Base-by-base conservation (phyloP, 2,113 vertebrate species). In the Heteronetta atricapilla region DNA sequence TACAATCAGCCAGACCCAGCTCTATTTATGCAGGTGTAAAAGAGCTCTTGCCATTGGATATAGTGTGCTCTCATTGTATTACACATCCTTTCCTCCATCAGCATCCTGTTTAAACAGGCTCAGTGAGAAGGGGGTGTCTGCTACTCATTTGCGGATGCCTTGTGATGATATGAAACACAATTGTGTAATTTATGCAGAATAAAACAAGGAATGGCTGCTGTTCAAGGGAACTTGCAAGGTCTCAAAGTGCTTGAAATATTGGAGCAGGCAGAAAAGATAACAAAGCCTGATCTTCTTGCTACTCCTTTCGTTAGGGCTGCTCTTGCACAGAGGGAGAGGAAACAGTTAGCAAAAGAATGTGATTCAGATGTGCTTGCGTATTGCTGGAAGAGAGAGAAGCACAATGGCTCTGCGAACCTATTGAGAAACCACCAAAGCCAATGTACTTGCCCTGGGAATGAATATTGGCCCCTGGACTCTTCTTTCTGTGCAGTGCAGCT, bases 1-100 rank as follows among this genome's bases (percentile, higher is more conserved):
- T 16, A 19, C 53, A 76, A 55, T 73, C 76, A 92, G 72, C 42
- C 87, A 88, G 82, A 75, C 50, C 48, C 72, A 75, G 70, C 59
- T 95, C 94, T 97, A 95, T 97, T 97, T 97, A 80, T 94, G 95
- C 96, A 96, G 97, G 96, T 97, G 97, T 96, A 89, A 82, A 88
- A 91, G 58, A 67, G 66, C 67, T 86, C 79, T 81, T 96, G 90
- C 93, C 69, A 81, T 17, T 95, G 82, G 96, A 97, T 95, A 84
- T 69, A 82, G 77, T 31, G 68, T 46, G 53, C 28, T 58, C 63
- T 97, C 94, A 92, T 96, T 95, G 92, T 92, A 21, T 96, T 95
- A 93, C 95, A 96, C 92, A 95, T 95, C 96, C 96, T 85, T 95
- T 93, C 96, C 94, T 73, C 90, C 79, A 88, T 81, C 82, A 2